Percentiles rank a stretch among this genome's conserved stretches.
phyloP scores from a whole-genome alignment of 2,113 vertebrate species.

The Brachyhypopomus gauderio region DNA sequence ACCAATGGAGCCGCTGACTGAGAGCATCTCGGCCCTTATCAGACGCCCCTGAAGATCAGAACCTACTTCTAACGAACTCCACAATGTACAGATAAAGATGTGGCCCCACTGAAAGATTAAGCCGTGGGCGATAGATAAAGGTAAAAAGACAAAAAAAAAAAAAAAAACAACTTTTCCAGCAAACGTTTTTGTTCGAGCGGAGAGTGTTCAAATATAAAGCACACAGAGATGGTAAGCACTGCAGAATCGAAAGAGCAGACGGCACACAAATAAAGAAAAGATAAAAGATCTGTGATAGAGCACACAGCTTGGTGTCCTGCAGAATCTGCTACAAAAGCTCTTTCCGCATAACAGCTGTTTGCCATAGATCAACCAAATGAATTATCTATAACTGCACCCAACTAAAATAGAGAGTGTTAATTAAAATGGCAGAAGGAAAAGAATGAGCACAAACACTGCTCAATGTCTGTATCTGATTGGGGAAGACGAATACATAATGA shows the following conservation, averaged over 20 bases:
- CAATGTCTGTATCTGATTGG: constrained; percentile 37
- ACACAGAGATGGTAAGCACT: neutral
- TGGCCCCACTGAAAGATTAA: neutral
- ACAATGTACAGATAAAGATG: constrained; percentile 1
- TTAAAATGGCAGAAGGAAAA: constrained; percentile 48
- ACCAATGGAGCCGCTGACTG: constrained; percentile 26
- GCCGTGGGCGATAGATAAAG: neutral
- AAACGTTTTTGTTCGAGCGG: neutral
- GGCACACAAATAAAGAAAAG: neutral
- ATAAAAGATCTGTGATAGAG: constrained; percentile 14
- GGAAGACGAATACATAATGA: neutral
- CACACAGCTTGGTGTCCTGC: neutral
- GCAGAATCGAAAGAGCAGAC: neutral
- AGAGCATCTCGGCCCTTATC: constrained; percentile 37
- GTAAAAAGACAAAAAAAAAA: neutral
- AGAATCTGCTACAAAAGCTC: constrained; percentile 4
- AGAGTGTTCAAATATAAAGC: neutral
- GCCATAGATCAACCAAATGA: constrained; percentile 20
- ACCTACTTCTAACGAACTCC: constrained; percentile 5
- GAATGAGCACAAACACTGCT: constrained; percentile 24
- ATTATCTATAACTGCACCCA: constrained; percentile 21
- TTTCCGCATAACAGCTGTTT: constrained; percentile 33
- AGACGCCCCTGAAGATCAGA: neutral
- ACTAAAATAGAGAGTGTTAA: constrained; percentile 23
- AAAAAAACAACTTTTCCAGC: neutral